Conservation (phyloP, 1,140 invertebrate species). For the Rhopalosiphum padi region DNA sequence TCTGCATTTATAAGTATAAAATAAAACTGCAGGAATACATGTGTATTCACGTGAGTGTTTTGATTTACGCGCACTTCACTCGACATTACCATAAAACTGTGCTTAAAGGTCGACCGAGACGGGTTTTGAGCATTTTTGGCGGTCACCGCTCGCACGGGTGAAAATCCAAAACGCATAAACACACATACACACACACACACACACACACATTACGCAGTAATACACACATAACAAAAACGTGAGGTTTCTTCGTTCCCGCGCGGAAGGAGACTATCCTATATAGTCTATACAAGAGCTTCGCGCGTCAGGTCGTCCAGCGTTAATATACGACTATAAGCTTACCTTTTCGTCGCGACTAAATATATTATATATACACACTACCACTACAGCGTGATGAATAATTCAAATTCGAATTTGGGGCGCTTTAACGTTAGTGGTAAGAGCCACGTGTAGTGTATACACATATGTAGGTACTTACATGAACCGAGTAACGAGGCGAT, state of each 20-base stretch:
- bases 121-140: not conserved
- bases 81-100: conserved; percentile 29
- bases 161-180: not conserved
- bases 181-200: not conserved
- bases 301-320: not conserved
- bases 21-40: not conserved
- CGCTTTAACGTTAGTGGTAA: not conserved
- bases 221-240: not conserved
- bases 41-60: not conserved
- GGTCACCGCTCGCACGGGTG: not conserved
- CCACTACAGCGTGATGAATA: not conserved
- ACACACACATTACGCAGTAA: too few species aligned
- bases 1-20: not conserved
- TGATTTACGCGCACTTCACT: not conserved
- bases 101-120: conserved; percentile 7
- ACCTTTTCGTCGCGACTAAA: not conserved
- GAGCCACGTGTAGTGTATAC: not conserved
- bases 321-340: conserved; percentile 21
- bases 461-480: not conserved
- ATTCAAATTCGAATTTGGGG: conserved; percentile 5
- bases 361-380: not conserved
- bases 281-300: not conserved
- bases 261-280: not conserved
- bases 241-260: not conserved
- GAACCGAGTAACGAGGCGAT: not conserved